Evolutionary conservation across 2,113 vertebrate species (phyloP).

Genomic region (Phoxinus phoxinus): DNA sequence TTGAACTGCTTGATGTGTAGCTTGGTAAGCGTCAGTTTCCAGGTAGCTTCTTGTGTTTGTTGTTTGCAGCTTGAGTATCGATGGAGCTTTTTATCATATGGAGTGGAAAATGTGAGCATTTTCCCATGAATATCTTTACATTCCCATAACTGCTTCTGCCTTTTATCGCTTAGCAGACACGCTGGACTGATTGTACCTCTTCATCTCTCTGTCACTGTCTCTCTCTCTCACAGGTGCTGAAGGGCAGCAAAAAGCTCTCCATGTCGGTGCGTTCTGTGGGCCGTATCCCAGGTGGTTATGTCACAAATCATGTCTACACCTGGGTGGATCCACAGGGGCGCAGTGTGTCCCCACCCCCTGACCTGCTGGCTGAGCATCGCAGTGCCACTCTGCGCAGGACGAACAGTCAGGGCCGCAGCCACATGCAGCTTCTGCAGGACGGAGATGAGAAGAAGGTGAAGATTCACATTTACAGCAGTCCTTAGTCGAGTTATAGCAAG

Average conservation of each 20-base stretch:
- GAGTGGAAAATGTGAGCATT: slow-evolving; percentile 21
- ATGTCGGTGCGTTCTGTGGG: slow-evolving; percentile 90
- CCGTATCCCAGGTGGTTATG: slow-evolving; percentile 90
- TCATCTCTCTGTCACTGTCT: neutral
- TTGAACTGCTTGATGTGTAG: neutral
- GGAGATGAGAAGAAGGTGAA: slow-evolving; percentile 95
- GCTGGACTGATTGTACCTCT: neutral
- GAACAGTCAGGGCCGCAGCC: slow-evolving; percentile 85
- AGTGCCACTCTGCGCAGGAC: slow-evolving; percentile 76
- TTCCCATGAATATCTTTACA: neutral
- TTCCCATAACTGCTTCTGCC: neutral
- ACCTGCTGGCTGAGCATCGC: slow-evolving; percentile 80
- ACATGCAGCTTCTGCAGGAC: slow-evolving; percentile 90
- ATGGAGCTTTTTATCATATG: neutral
- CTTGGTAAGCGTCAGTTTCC: neutral
- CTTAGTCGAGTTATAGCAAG: neutral
- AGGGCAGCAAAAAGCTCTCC: slow-evolving; percentile 94
- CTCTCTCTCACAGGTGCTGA: slow-evolving; percentile 82
- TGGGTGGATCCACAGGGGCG: slow-evolving; percentile 96
- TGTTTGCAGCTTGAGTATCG: neutral
- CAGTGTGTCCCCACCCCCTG: slow-evolving; percentile 86
- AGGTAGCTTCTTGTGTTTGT: slow-evolving; percentile 14
- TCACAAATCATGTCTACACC: slow-evolving; percentile 97
- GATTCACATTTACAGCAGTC: neutral
- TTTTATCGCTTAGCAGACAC: slow-evolving; percentile 15